Base-by-base conservation (phyloP, 2,797 vertebrate species). In the Setipinna tenuifilis region DNA sequence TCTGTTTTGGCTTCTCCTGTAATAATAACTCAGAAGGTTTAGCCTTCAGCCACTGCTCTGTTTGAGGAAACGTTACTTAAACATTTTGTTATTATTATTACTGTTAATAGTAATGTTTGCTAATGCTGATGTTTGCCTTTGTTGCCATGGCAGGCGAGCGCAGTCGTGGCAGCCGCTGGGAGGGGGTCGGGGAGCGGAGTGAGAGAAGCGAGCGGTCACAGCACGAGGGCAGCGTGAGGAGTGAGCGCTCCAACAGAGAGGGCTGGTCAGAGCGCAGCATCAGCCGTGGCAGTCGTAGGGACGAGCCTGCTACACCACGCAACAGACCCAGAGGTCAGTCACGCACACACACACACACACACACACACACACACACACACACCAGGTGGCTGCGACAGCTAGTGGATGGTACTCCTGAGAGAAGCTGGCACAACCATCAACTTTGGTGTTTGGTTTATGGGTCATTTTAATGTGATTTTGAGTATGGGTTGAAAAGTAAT, bases 291-390 rank as follows among this genome's bases (percentile, higher is more conserved):
- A 94, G 81, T 59, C 96, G 95, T 90, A 96, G 95, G 87, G 96
- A 94, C 0, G 98, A 99, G 85, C 98, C 97, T 0, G 93, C 95
- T 59, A 96, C 96, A 14, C 98, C 98, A 9, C 95, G 96, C 44
- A 95, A 96, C 84, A 96, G 95, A 1, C 97, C 98, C 3, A 98
- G 93, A 97, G 98, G 98, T 99, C 85, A 58, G 89, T 83, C 83
- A 0, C 17, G 3, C 14, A 11, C 19, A 59, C 58, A 23, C 61
- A 14, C 50, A 17, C 46, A 25, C 46, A 28, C 28, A 25, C 65
- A 71, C 25, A 71, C 10, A 12, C 23, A 54, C 62, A 35, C 12
- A 35, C 58, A 19, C 58, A 59, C 7, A 12, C 50, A 54, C 50
- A 19, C 58, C 17, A 6, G 6, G 17, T 59, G 35, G 35, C 35